These are phyloP conservation scores for Rhodinocichla rosea DNA, from an alignment of 2,113 vertebrate genomes.

Conservation along the genomic window DNA sequence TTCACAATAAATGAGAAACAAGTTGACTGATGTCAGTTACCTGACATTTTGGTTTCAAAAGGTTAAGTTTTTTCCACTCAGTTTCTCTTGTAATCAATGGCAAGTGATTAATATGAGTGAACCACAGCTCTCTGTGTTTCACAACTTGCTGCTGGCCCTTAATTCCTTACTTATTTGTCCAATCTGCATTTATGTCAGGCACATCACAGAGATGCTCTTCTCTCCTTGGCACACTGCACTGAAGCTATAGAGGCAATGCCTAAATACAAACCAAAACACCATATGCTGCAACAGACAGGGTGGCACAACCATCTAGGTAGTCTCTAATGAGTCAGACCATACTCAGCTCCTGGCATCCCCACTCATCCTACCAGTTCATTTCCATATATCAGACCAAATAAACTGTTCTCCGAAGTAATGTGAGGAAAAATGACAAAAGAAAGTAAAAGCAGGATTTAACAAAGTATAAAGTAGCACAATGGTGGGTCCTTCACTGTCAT, in stretches of 20 bases:
- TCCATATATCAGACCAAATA: background rate
- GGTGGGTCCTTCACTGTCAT: background rate
- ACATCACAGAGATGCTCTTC: background rate
- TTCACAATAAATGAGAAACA: background rate
- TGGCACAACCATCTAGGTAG: background rate
- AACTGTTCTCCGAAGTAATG: background rate
- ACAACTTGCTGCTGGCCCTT: background rate
- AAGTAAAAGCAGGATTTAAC: background rate
- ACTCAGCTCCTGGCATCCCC: background rate
- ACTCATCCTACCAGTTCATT: background rate
- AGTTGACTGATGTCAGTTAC: background rate
- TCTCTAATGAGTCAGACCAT: background rate
- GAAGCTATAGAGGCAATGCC: background rate
- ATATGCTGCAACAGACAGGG: background rate
- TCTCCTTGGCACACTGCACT: background rate
- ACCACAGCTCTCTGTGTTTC: background rate
- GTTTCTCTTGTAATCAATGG: constrained; percentile 2
- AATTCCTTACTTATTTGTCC: background rate
- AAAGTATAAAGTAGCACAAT: background rate
- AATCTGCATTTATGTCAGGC: constrained; percentile 6
- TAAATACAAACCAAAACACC: background rate
- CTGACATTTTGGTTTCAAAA: constrained; percentile 46
- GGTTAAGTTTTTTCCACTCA: background rate
- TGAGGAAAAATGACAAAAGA: background rate
- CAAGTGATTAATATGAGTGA: constrained; percentile 13